Conservation (phyloP, 37 sponge, comb jelly and placozoan genomes). For the Aphrocallistes beatrix region DNA sequence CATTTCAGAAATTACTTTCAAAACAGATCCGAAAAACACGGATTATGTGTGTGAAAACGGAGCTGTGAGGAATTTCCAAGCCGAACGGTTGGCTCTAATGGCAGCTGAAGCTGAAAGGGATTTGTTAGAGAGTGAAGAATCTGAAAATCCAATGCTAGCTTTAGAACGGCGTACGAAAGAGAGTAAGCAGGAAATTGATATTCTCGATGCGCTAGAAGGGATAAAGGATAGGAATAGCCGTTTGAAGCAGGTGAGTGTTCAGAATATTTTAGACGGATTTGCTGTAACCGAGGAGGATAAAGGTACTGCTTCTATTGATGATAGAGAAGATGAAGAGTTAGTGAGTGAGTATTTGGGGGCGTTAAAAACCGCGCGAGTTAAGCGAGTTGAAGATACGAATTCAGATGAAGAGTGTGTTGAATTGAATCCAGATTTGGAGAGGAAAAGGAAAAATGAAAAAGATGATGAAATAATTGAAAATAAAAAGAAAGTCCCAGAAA, state of each 20-base stretch:
- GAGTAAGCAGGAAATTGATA: constrained; percentile 89
- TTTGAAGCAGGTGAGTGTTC: constrained; percentile 35
- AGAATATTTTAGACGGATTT: neutral
- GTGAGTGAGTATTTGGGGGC: neutral
- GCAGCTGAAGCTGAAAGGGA: constrained; percentile 51
- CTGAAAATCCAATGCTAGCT: constrained; percentile 90
- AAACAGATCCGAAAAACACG: constrained; percentile 90
- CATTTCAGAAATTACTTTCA: constrained; percentile 88
- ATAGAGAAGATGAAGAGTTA: neutral
- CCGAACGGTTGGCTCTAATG: constrained; percentile 64
- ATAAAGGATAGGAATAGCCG: constrained; percentile 87
- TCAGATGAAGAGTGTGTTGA: neutral
- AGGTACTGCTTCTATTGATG: neutral
- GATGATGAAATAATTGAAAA: neutral
- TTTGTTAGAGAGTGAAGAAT: constrained; percentile 86
- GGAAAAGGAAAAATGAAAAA: neutral
- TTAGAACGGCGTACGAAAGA: constrained; percentile 89
- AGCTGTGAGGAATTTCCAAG: constrained; percentile 83
- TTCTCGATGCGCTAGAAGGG: constrained; percentile 90
- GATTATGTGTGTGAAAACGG: constrained; percentile 91
- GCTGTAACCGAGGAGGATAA: neutral
- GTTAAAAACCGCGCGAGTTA: neutral
- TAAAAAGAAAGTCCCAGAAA: neutral
- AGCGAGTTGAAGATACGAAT: neutral
- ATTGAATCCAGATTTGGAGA: neutral